Base-by-base conservation (phyloP, 2,797 vertebrate species). In the Mallotus villosus region DNA sequence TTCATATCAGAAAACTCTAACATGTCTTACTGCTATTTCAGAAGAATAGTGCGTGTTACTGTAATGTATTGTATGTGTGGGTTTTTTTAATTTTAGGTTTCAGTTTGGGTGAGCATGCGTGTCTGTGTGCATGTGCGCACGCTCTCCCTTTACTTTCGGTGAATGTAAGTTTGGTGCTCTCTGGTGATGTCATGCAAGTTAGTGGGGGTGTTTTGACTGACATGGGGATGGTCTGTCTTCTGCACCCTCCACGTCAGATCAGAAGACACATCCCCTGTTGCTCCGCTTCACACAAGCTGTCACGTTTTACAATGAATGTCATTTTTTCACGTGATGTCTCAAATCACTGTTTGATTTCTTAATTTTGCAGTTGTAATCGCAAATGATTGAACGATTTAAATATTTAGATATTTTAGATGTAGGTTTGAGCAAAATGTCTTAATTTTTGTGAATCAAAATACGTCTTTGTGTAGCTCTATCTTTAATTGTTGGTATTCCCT, bases 281-380 rank as follows among this genome's bases (percentile, higher is more conserved):
- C 57, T 32, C 17, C n/a, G 51, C 34, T 5, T 68, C 24, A 41
- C 19, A 27, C 17, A 29, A 0, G n/a, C 57, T 34, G 29, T 29
- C 67, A 22, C 55, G 24, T 67, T 29, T 27, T 67, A 16, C 46
- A 55, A 55, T 67, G 8, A 67, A 29, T 57, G 66, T 67, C 27
- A 9, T 25, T 34, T 22, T 58, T 58, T 9, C 14, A 58, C 58
- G 11, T 58, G 29, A 59, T 29, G 17, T 53, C 46, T 67, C 24
- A 25, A 49, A 25, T 51, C 9, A 14, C 14, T 65, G 64, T 27
- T 25, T 2, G 1, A 19, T 9, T 62, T 62, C 5, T 32, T 6
- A 16, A 19, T 62, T 66, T 66, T 55, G 51, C 5, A 41, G 25
- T 51, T 49, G 41, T 1, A 12, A 37, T n/a, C 25, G 1, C 5